Evolutionary conservation across 2,888 invertebrate genomes (phyloP), one percentile per base, ranked within the genome.

Genomic region (Notodonta ziczac): DNA sequence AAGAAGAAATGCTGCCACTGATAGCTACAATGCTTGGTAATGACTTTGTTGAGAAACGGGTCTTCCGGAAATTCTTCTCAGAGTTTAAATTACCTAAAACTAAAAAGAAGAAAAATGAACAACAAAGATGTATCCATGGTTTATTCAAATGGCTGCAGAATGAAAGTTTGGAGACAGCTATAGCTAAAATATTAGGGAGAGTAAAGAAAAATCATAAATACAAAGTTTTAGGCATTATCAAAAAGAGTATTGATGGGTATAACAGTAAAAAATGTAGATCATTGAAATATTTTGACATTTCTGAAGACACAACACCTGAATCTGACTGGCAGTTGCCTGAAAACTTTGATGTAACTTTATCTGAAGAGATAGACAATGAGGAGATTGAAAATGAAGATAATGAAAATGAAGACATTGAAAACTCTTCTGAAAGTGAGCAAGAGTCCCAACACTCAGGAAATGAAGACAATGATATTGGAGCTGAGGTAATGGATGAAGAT

Each of bases 11-110:
- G 66, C 83, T 99, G 57, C 98, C 98, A 0, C 82, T 99, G 32
- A 94, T 98, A 67, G 97, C 98, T 0, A 96, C 97, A 0, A 83
- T 98, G 46, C 89, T 98, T 8, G 99, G 98, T 1, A 99, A 99
- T 91, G 99, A 99, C 88, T 98, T 97, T 87, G 96, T 98, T 9
- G 94, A 96, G 50, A 94, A 94, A 63, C 91, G 89, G 5, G 93
- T 94, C 0, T 98, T 98, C 79, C 91, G 90, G 2, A 94, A 95
- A 69, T 98, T 98, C 83, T 97, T 96, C 77, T 85, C 92, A 0
- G 95, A 96, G 58, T 81, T 97, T 7, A 95, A 95, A 80, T 75
- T 96, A 48, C 94, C 94, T 9, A 95, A 94, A 75, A 93, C 88
- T 55, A 92, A 89, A 66, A 91, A 88, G 63, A 91, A 87, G 16